Percentiles rank a stretch among this genome's conserved stretches.
Conservation (phyloP, 2,797 vertebrate genomes). For the Mormyrus hasselquistii region DNA sequence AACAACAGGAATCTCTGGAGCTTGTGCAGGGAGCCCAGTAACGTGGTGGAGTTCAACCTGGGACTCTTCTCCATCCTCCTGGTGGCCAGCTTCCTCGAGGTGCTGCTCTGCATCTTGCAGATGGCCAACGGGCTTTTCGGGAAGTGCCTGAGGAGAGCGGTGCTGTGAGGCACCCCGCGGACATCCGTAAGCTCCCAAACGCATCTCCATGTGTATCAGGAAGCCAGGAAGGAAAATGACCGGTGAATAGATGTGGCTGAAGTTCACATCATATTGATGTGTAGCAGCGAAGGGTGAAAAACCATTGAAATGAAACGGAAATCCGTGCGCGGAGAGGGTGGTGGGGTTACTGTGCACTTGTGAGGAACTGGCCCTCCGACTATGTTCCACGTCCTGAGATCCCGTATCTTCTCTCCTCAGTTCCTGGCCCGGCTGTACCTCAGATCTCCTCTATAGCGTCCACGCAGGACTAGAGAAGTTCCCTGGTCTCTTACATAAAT, state of each 20-base stretch:
- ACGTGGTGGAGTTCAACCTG: conserved; percentile 61
- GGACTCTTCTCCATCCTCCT: conserved; percentile 61
- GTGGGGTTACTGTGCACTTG: background rate
- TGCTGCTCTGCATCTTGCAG: conserved; percentile 60
- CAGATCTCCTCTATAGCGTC: background rate
- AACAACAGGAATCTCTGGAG: conserved; percentile 39
- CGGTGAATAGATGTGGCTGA: background rate
- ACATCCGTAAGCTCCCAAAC: background rate
- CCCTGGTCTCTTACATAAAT: background rate
- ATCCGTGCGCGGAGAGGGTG: background rate
- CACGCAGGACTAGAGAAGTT: background rate
- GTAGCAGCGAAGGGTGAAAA: background rate
- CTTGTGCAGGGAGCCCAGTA: conserved; percentile 37
- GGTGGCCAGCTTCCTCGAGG: conserved; percentile 48
- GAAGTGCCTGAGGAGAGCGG: conserved; percentile 44
- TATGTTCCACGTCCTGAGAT: background rate
- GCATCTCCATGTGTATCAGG: background rate
- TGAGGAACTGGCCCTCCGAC: background rate
- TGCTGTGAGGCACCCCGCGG: background rate
- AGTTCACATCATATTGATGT: background rate
- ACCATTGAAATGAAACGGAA: background rate
- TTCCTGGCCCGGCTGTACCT: background rate
- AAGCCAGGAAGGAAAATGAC: background rate
- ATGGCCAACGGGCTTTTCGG: conserved; percentile 68
- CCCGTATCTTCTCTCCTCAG: background rate